phyloP scores from a whole-genome alignment of 2,797 vertebrate genomes.

The Xenentodon cancila region DNA sequence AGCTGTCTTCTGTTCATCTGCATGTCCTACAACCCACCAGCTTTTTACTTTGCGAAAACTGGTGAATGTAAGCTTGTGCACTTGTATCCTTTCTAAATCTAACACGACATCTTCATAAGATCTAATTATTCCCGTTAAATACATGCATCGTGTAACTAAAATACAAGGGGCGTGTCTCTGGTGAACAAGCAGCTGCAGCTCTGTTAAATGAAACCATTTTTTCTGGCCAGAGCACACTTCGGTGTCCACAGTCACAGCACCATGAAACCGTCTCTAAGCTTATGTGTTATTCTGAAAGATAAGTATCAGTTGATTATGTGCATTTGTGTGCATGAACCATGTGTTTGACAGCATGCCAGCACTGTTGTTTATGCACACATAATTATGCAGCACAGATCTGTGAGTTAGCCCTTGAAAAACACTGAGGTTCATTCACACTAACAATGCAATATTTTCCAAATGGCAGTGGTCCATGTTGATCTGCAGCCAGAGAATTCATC shows the following conservation, averaged over 20 bases:
- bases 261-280: conserved; percentile 25
- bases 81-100: conserved; percentile 46
- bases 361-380: conserved; percentile 33
- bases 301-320: conserved; percentile 18
- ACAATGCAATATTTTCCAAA: conserved; percentile 66
- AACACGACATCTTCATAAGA: conserved; percentile 23
- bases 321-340: conserved; percentile 1
- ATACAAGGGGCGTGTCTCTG: conserved; percentile 47
- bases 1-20: conserved; percentile 31
- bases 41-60: conserved; percentile 29
- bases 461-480: conserved; percentile 67
- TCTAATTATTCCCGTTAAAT: conserved; percentile 62
- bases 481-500: conserved; percentile 50
- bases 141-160: conserved; percentile 39
- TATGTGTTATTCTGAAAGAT: conserved; percentile 30
- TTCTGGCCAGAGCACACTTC: conserved; percentile 31
- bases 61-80: conserved; percentile 23
- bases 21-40: conserved; percentile 23
- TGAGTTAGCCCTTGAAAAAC: conserved; percentile 49
- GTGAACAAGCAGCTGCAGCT: conserved; percentile 47
- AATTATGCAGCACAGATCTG: conserved; percentile 58
- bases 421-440: conserved; percentile 58
- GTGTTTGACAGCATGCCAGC: conserved; percentile 29
- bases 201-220: conserved; percentile 52
- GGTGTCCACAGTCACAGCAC: conserved; percentile 30